Base-by-base conservation (phyloP, 2,113 vertebrate genomes). In the Chinchilla lanigera region DNA sequence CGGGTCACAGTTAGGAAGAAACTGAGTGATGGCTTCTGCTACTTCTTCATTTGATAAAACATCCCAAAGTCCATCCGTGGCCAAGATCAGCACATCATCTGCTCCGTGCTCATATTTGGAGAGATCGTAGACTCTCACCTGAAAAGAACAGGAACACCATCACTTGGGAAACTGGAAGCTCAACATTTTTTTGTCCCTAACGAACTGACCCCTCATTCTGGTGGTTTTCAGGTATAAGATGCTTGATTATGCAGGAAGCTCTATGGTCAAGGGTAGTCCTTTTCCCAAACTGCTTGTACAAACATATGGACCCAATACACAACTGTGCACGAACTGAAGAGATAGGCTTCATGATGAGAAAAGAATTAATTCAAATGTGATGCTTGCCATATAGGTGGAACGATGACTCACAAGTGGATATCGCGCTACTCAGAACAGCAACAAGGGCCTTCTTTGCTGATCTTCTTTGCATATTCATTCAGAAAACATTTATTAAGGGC, bases 21-120 rank as follows among this genome's bases (percentile, higher is more conserved):
- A 99, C 97, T 99, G 98, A 96, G 99, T 99, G 97, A 99, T 97
- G 0, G 99, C 99, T 98, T 99, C 99, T 16, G 99, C 99, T 78
- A 99, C 99, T 99, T 99, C 99, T 99, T 99, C 99, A 98, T 99
- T 99, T 86, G 99, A 99, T 87, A 99, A 98, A 73, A 99, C 99
- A 92, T 99, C 99, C 99, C 99, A 99, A 96, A 99, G 99, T 54
- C 99, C 99, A 24, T 99, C 99, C 1, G 99, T 99, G 96, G 99
- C 99, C 97, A 99, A 97, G 94, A 99, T 99, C 90, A 99, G 98
- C 47, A 99, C 99, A 61, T 99, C 99, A 95, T 99, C 99, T 0
- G 99, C 98, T 63, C 99, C 99, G 1, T 99, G 99, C 77, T 99
- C 99, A 0, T 98, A 98, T 98, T 99, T 98, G 22, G 98, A 97